Evolutionary conservation across 23 tunicate genomes (phyloP), one percentile per base, ranked within the genome.

Genomic region (Phallusia fumigata): DNA sequence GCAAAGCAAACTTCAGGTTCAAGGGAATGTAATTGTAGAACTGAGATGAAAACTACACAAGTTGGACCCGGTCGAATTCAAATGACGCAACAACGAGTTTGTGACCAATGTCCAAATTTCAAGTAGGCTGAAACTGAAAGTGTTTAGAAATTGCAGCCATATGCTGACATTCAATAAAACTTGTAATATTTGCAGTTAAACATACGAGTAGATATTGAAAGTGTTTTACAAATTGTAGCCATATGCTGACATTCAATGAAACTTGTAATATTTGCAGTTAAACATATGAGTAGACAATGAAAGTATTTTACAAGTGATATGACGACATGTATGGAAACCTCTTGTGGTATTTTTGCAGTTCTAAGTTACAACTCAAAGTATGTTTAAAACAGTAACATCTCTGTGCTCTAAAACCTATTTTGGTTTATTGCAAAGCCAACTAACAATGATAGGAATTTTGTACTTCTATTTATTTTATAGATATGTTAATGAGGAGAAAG

Each of bases 71-170:
- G 99, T 21, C 72, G 96, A 49, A 89, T 96, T 33, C 99, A 96
- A 75, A 96, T 96, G 93, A 88, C 87, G 49, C 97, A 96, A 36
- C 93, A 91, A 74, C 73, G 96, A 79, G 99, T 96, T 40, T 96
- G 99, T 78, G 99, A 96, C 75, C 82, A 96, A 80, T 96, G 99
- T 79, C 99, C 99, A 30, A 96, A 96, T 82, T 90, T 96, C 32
- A 96, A 91, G 89, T 87, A 75, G 32, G 90, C 51, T 58, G 28
- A 58, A 58, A 58, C 69, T 58, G 28, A 21, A 58, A 40, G 47
- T 40, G 10, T 40, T 40, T 40, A 40, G 47, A 40, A 40, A 10
- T n/a, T n/a, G 47, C 47, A 40, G 47, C 10, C 47, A n/a, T n/a
- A n/a, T 40, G 47, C 47, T 40, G 8, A 40, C 47, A 40, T 40